Evolutionary conservation across 2,113 vertebrate species (phyloP), one percentile per base, ranked within the genome.

Genomic region (Zingel zingel): DNA sequence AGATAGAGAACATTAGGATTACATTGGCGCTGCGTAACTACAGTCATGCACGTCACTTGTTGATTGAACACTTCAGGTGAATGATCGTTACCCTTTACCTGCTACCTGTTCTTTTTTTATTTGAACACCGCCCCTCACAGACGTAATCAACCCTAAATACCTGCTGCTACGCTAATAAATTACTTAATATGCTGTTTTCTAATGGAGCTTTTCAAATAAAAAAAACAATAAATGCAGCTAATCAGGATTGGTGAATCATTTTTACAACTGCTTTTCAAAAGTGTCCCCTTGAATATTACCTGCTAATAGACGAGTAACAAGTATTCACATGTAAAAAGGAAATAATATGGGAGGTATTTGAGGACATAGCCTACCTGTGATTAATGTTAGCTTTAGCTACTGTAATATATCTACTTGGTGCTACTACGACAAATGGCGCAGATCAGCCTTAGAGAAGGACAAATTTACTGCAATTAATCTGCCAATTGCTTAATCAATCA

Each of bases 91-190:
- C 11, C 50, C 30, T 83, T 80, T 74, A 73, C 45, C 30, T 70
- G 54, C 30, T 74, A 62, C 66, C 64, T 74, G 62, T 79, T 78
- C 14, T 59, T 70, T 80, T 80, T 65, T 48, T 25, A 88, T 77
- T 73, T 86, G 36, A 74, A 81, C 23, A n/a, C 18, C n/a, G 69
- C 53, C 43, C 39, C 18, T 50, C 23, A 57, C 21, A 36, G 47
- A 74, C 27, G 76, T 54, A 79, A 77, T 56, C 21, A 77, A 43
- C 19, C 16, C 14, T 23, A 25, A 77, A 25, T 53, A 36, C 18
- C 21, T 63, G 18, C 67, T 77, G 23, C 56, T 68, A 27, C 33
- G 61, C 62, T 39, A 78, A 66, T 6, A 84, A 63, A 74, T 77
- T 4, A 77, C 73, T 45, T 69, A 39, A 78, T 33, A 43, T 25